Conservation (phyloP, 2,113 vertebrate species). For the Paramormyrops kingsleyae region DNA sequence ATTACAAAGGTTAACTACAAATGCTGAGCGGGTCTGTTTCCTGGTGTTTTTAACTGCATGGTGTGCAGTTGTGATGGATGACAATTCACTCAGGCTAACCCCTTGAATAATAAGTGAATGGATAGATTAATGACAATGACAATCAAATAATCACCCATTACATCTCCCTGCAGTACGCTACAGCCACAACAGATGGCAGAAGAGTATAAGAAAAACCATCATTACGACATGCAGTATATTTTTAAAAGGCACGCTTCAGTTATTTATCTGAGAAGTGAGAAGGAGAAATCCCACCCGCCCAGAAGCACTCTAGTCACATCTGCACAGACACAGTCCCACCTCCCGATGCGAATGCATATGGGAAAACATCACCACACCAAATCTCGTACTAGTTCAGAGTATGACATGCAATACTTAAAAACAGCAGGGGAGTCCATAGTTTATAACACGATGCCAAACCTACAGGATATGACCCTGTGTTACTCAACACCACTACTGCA, state of each 20-base stretch:
- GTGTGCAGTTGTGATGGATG: not conserved
- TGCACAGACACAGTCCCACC: not conserved
- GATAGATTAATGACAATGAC: not conserved
- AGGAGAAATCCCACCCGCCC: not conserved
- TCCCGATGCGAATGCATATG: not conserved
- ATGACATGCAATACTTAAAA: not conserved
- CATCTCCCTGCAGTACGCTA: not conserved
- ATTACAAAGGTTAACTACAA: not conserved
- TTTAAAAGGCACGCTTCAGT: not conserved
- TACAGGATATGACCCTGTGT: not conserved
- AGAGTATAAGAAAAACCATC: not conserved
- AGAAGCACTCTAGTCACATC: not conserved
- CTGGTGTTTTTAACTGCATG: not conserved
- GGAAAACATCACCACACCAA: not conserved
- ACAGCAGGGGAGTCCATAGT: not conserved
- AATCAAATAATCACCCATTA: not conserved
- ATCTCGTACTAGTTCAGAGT: not conserved
- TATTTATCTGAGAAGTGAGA: not conserved
- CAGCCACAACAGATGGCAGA: not conserved
- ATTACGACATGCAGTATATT: not conserved
- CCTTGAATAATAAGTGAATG: not conserved
- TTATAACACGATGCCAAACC: not conserved
- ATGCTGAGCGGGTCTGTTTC: not conserved
- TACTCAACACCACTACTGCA: not conserved
- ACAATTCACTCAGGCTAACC: not conserved